phyloP scores from a whole-genome alignment of 1,140 invertebrate genomes.

The Achatina immaculata region DNA sequence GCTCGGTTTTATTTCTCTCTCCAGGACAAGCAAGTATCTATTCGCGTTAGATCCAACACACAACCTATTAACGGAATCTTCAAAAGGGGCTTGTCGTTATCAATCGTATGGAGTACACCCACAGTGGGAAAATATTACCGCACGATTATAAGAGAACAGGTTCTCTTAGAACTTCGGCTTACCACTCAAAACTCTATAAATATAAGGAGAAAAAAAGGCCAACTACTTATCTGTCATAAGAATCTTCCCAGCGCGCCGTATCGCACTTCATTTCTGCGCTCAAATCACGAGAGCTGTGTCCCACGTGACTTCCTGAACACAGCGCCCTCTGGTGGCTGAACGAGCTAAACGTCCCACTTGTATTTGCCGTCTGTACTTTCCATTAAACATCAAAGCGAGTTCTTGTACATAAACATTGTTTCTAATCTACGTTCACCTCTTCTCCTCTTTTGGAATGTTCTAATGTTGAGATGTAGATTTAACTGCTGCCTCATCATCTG shows the following conservation, averaged over 20 bases:
- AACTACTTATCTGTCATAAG: slow-evolving; percentile 39
- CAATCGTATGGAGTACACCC: slow-evolving; percentile 16
- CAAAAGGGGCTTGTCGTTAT: slow-evolving; percentile 25
- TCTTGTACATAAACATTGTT: slow-evolving; percentile 24
- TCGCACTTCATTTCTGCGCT: slow-evolving; percentile 39
- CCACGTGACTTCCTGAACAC: slow-evolving; percentile 34
- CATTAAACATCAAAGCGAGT: slow-evolving; percentile 41
- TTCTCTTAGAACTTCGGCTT: slow-evolving; percentile 37
- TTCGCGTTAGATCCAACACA: background rate
- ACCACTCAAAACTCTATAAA: slow-evolving; percentile 20
- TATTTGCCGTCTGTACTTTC: slow-evolving; percentile 37
- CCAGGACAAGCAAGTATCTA: slow-evolving; percentile 14
- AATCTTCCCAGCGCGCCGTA: slow-evolving; percentile 34
- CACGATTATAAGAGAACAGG: slow-evolving; percentile 43
- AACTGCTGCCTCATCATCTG: background rate
- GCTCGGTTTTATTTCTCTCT: too few relatives aligned
- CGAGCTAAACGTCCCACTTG: background rate
- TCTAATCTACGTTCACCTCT: background rate
- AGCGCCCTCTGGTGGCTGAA: background rate
- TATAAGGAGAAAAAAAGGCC: background rate
- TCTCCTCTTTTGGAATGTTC: background rate
- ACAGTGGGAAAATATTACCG: slow-evolving; percentile 36
- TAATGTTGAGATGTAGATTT: background rate
- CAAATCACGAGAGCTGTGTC: slow-evolving; percentile 35
- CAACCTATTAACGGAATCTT: slow-evolving; percentile 24